Base-by-base conservation (phyloP, 1,140 invertebrate genomes). In the Leptinotarsa lineolata region DNA sequence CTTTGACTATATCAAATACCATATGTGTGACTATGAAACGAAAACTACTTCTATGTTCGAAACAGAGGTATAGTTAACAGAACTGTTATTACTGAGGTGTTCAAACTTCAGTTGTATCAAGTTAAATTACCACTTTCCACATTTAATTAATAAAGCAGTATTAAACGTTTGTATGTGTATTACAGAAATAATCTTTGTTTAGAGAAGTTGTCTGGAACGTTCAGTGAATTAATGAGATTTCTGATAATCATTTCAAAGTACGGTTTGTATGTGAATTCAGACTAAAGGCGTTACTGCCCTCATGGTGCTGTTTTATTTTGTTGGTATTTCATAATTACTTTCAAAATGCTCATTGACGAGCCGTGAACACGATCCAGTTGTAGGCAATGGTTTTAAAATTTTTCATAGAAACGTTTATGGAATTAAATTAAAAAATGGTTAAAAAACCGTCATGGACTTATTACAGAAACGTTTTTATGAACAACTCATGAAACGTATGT, bases 31-130 rank as follows among this genome's bases (percentile, higher is more conserved):
- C 48, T 18, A 54, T 54, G 48, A 54, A 54, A 54, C 5, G 15
- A 18, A 54, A 54, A n/a, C 48, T 54, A 13, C 48, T 54, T 54
- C 48, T 54, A 54, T 54, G 48, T 54, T 54, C 16, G n/a, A 6
- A 54, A 54, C 48, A 54, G 48, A 54, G n/a, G 16, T 54, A 18
- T 54, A 54, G 48, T 54, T 54, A 54, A 54, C 48, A 54, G 48
- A 54, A 54, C 48, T 18, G 48, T n/a, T 54, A 54, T 54, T 54
- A 18, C 48, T 54, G 48, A 54, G 48, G 15, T 54, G 48, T 54
- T 54, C n/a, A 12, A 18, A 54, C 5, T 54, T 54, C n/a, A 54
- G n/a, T 54, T 54, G 48, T 54, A 54, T 54, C 48, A 54, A 54
- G 48, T 54, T 54, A 54, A 13, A 54, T 54, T 54, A 8, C 48